Evolutionary conservation across 1,140 invertebrate genomes (phyloP).

Genomic region (Brachionus rubens): DNA sequence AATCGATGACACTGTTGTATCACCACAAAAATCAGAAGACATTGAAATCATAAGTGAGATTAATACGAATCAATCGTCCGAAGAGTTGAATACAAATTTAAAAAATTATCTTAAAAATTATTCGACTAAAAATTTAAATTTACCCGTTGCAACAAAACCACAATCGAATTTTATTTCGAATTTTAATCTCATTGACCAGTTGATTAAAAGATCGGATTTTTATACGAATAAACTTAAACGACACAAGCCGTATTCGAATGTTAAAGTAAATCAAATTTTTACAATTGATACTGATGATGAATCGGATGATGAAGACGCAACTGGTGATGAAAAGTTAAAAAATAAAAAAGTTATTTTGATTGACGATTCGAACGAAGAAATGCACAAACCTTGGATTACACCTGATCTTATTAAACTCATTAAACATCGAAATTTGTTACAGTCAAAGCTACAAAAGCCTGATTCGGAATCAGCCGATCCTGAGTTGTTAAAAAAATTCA

Average conservation of each 20-base stretch:
- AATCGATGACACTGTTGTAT: not conserved
- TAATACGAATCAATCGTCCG: not conserved
- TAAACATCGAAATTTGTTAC: conserved; percentile 40
- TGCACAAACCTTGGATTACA: conserved; percentile 41
- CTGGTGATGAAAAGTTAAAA: not conserved
- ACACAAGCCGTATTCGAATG: conserved; percentile 33
- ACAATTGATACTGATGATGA: not conserved
- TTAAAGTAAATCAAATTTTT: conserved; percentile 22
- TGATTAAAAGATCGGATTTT: conserved; percentile 19
- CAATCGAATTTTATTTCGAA: conserved; percentile 41
- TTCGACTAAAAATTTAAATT: conserved; percentile 17
- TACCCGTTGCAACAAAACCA: conserved; percentile 19
- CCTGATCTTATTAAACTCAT: conserved; percentile 37
- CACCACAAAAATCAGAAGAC: conserved; percentile 24
- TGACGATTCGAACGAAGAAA: conserved; percentile 39
- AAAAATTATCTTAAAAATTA: conserved; percentile 37
- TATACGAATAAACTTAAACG: conserved; percentile 40
- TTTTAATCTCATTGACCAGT: conserved; percentile 11
- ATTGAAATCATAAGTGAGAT: conserved; percentile 38
- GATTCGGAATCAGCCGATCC: not conserved
- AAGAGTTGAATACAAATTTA: conserved; percentile 21
- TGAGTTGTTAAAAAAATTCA: conserved; percentile 40
- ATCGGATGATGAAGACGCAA: not conserved
- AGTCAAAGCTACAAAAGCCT: not conserved
- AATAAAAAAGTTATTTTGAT: conserved; percentile 30